A percentile compares a stretch with the other conserved stretches of the same genome.
phyloP scores from a whole-genome alignment of 2,888 invertebrate species.

The Helleia helle region DNA sequence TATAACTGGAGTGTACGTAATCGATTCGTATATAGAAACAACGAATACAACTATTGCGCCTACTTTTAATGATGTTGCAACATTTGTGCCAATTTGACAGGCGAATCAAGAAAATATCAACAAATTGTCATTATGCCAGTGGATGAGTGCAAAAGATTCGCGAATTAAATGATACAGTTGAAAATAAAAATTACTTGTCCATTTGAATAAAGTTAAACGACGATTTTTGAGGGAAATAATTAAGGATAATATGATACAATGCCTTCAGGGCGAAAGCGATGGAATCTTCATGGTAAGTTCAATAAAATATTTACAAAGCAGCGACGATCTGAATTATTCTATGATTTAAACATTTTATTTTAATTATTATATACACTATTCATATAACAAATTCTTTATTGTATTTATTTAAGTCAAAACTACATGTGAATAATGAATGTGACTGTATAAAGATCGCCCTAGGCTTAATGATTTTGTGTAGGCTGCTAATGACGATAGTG shows the following conservation, averaged over 20 bases:
- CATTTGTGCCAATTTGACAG: conserved; percentile 1
- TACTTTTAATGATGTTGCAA: background rate
- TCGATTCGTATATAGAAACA: too few species aligned
- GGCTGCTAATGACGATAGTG: too few species aligned
- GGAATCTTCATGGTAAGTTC: conserved; percentile 81
- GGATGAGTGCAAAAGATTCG: background rate
- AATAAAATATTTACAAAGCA: background rate
- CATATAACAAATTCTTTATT: too few species aligned
- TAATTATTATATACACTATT: too few species aligned
- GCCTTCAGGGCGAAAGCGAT: conserved; percentile 82
- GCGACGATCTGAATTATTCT: background rate
- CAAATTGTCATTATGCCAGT: background rate
- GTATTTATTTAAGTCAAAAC: too few species aligned
- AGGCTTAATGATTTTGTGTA: too few species aligned
- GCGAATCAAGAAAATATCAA: background rate
- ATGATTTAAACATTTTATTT: background rate
- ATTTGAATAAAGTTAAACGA: background rate
- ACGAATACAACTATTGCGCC: too few species aligned
- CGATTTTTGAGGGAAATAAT: background rate
- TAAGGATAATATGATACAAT: conserved; percentile 28
- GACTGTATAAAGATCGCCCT: too few species aligned
- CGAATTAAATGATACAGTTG: background rate
- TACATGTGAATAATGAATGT: too few species aligned
- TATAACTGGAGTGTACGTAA: too few species aligned
- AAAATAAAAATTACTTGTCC: background rate